phyloP scores from a whole-genome alignment of 2,888 invertebrate species.

The Cerceris rybyensis region DNA sequence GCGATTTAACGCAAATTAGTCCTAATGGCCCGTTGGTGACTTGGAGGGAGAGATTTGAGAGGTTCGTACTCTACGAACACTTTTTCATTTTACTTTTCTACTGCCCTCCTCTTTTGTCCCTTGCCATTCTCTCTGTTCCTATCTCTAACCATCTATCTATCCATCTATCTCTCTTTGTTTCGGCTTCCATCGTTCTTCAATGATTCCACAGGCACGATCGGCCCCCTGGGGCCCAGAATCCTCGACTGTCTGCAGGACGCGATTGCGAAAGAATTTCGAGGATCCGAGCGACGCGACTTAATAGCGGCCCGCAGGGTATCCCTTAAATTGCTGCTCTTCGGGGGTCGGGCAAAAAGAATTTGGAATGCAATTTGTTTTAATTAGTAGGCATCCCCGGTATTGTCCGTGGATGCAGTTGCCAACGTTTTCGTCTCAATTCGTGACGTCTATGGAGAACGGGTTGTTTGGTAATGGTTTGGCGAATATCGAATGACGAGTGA shows the following conservation, averaged over 20 bases:
- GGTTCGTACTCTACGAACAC: slow-evolving; percentile 14
- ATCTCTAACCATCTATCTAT: background rate
- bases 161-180: background rate
- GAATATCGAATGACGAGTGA: slow-evolving; percentile 28
- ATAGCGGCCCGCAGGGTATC: slow-evolving; percentile 57
- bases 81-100: slow-evolving; percentile 15
- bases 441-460: background rate
- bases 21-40: slow-evolving; percentile 65
- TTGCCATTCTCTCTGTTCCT: slow-evolving; percentile 1
- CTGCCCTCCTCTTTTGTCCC: background rate
- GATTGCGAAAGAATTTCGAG: slow-evolving; percentile 67
- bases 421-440: background rate
- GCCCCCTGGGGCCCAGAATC: slow-evolving; percentile 55
- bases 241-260: slow-evolving; percentile 37
- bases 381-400: background rate
- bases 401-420: background rate
- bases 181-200: background rate
- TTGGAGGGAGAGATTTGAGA: slow-evolving; percentile 43
- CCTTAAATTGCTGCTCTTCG: slow-evolving; percentile 36
- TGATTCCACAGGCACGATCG: slow-evolving; percentile 37
- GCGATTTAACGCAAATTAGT: slow-evolving; percentile 77
- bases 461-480: background rate
- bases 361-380: background rate
- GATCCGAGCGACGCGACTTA: slow-evolving; percentile 59
- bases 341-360: background rate